phyloP scores from a whole-genome alignment of 2,888 invertebrate genomes.

The Cephalotes varians region DNA sequence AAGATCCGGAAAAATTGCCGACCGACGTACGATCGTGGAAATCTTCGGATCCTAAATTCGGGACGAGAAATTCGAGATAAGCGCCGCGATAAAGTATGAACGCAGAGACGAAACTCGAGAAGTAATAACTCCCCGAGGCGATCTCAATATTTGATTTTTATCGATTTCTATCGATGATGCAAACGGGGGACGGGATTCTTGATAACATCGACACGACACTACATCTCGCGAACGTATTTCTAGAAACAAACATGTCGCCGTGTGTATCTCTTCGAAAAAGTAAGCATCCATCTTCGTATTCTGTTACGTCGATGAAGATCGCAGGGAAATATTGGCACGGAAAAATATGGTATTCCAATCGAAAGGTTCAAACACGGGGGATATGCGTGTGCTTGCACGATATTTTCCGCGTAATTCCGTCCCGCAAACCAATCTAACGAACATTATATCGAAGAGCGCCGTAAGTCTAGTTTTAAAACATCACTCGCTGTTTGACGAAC shows the following conservation, averaged over 20 bases:
- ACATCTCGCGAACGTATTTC: constrained; percentile 37
- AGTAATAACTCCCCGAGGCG: constrained; percentile 46
- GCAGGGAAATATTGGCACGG: constrained; percentile 16
- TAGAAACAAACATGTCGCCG: constrained; percentile 42
- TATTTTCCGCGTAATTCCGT: not conserved
- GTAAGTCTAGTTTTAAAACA: constrained; percentile 4
- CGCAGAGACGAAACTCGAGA: constrained; percentile 42
- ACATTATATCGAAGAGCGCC: not conserved
- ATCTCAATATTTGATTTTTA: constrained; percentile 56
- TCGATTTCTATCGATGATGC: constrained; percentile 53
- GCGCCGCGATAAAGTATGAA: constrained; percentile 39
- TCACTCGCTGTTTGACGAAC: not conserved
- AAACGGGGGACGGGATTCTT: constrained; percentile 29
- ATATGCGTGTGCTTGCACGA: no score
- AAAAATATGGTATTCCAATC: constrained; percentile 48
- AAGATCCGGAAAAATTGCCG: constrained; percentile 42
- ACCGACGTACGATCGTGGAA: constrained; percentile 32
- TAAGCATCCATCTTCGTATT: constrained; percentile 43
- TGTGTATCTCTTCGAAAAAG: constrained; percentile 38
- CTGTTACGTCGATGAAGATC: constrained; percentile 37
- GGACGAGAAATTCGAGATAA: constrained; percentile 43
- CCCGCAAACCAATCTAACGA: not conserved
- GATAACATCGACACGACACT: constrained; percentile 35
- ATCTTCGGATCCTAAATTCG: constrained; percentile 43
- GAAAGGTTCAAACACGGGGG: not conserved